phyloP scores from a whole-genome alignment of 2,113 vertebrate species.

The Zosterops pallidus region DNA sequence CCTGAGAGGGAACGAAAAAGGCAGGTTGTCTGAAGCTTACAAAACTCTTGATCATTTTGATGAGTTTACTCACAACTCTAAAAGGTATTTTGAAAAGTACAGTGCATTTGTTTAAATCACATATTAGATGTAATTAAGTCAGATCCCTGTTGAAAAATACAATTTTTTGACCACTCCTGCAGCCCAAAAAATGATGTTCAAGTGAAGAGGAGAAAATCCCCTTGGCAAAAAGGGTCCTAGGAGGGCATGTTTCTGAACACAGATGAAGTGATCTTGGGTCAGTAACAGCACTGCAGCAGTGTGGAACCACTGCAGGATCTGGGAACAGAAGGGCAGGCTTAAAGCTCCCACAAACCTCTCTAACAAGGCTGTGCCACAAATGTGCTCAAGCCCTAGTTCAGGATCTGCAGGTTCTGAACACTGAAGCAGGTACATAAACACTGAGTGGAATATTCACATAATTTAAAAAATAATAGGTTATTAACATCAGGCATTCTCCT shows the following conservation, averaged over 20 bases:
- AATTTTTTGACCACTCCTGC: background rate
- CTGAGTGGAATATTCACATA: background rate
- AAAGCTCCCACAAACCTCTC: background rate
- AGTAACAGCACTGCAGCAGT: background rate
- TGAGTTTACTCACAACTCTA: background rate
- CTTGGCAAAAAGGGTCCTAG: background rate
- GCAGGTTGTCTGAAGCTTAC: background rate
- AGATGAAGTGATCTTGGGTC: background rate
- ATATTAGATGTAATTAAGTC: background rate
- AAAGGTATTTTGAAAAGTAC: background rate
- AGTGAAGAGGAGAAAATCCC: background rate
- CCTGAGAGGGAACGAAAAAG: background rate
- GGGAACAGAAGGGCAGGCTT: background rate
- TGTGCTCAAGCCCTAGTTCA: rapidly evolving
- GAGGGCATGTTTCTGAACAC: background rate
- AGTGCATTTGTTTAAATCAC: background rate
- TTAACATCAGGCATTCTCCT: background rate
- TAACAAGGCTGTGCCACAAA: background rate
- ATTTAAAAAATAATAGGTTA: rapidly evolving
- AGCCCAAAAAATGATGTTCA: background rate
- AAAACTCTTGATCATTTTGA: background rate
- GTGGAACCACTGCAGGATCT: background rate
- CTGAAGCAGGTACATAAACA: background rate
- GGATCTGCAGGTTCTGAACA: background rate
- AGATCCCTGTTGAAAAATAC: background rate